Evolutionary conservation across 2,797 vertebrate species (phyloP), one percentile per base, ranked within the genome.

Genomic region (Acanthurus lineatus): DNA sequence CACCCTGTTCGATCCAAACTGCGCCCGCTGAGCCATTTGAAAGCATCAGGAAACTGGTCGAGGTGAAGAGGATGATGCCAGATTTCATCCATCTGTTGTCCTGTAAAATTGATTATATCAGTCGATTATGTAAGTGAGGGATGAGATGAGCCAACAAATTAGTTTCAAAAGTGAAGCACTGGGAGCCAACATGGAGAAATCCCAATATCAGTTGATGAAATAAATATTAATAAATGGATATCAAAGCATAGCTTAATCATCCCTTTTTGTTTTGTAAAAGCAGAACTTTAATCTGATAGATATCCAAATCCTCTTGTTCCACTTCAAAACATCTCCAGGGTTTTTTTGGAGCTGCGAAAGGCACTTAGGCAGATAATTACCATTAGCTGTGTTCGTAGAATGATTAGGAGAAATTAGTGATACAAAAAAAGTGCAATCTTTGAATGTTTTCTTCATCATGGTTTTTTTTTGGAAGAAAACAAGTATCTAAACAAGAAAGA

Each of bases 21-120:
- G 48, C 44, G 59, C 76, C 72, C 4, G n/a, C 73, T 44, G 75
- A 79, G 54, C 64, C 32, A 3, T 57, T 67, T 47, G 62, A 77
- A 76, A 79, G 78, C 82, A 82, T 88, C 60, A 70, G 82, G 77
- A 86, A 82, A 48, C 80, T 10, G 38, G 59, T 56, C 0, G 51
- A 76, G 76, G 74, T 80, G 82, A 76, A 65, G 66, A 66, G 65
- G 71, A 84, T n/a, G 59, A 80, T 73, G 58, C 71, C 59, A 73
- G 61, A 81, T 87, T 79, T 73, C 64, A 77, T 81, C 83, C 85
- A 83, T 89, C 85, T 87, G 82, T 57, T 72, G 68, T 84, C 76
- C 69, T 16, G 32, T 73, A 64, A 75, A 85, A 92, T 87, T 66
- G 69, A 91, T 89, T 80, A 76, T 73, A 80, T 87, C 76, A 77